phyloP scores from a whole-genome alignment of 2,797 vertebrate genomes.

The Poeciliopsis turneri region DNA sequence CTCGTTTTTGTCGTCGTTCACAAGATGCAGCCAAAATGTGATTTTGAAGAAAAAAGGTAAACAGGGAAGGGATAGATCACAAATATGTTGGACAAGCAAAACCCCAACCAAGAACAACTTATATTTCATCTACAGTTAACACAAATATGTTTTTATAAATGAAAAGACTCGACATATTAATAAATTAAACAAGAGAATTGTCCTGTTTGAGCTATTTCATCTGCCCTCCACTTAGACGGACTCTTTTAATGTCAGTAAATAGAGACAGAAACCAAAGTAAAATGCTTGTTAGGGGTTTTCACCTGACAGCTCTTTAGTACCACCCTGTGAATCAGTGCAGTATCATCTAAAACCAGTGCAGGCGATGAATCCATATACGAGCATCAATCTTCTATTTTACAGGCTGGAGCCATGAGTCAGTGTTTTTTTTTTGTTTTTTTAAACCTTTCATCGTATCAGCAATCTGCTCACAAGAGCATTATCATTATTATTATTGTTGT shows the following conservation, averaged over 20 bases:
- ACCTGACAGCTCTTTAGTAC: not conserved
- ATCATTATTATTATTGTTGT: not conserved
- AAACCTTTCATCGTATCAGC: no score
- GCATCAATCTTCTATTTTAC: not conserved
- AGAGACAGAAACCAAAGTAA: not conserved
- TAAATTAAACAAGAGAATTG: not conserved
- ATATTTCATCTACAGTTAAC: not conserved
- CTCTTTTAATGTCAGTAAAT: not conserved
- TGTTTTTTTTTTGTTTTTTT: not conserved
- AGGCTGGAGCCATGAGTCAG: not conserved
- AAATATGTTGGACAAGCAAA: conserved; percentile 36
- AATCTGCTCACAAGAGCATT: not conserved
- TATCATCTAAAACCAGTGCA: conserved; percentile 10
- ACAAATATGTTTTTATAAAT: not conserved
- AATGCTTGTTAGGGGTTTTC: not conserved
- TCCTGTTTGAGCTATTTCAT: not conserved
- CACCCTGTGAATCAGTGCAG: conserved; percentile 1
- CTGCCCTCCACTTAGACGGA: not conserved
- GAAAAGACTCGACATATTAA: not conserved
- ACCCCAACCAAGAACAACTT: not conserved
- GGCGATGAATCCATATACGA: not conserved
- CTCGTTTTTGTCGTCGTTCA: not conserved
- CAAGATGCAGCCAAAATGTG: not conserved
- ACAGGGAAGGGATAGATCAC: not conserved
- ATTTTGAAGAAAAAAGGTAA: not conserved